Evolutionary conservation across 2,797 vertebrate species (phyloP).

Genomic region (Gymnocypris eckloni): DNA sequence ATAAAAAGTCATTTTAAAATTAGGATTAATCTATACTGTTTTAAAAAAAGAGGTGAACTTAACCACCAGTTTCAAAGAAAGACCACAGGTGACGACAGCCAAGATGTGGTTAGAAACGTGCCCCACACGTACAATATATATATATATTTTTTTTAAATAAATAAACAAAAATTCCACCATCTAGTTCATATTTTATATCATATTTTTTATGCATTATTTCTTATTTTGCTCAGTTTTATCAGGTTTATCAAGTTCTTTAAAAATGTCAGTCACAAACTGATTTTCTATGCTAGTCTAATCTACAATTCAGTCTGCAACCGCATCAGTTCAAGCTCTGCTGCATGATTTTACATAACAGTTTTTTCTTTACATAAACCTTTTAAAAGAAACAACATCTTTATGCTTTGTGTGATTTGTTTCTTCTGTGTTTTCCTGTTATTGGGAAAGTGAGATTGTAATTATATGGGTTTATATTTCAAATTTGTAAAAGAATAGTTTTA

Average conservation of each 20-base stretch:
- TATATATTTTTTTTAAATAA: too few species aligned
- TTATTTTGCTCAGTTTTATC: not conserved
- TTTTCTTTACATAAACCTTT: not conserved
- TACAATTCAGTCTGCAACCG: not conserved
- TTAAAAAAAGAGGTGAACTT: not conserved
- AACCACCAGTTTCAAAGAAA: not conserved
- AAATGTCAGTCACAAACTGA: not conserved
- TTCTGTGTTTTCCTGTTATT: not conserved
- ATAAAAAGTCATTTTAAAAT: too few species aligned
- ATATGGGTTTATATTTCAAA: not conserved
- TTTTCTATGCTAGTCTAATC: not conserved
- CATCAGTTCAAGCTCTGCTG: not conserved
- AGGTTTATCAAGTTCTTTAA: not conserved
- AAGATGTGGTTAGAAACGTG: not conserved
- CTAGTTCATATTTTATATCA: not conserved
- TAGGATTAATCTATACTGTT: too few species aligned
- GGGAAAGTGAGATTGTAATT: not conserved
- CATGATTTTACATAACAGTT: not conserved
- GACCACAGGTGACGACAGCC: not conserved
- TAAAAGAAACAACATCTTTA: not conserved
- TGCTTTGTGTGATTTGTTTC: not conserved
- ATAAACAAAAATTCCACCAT: too few species aligned
- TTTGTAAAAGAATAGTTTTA: not conserved
- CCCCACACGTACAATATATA: not conserved
- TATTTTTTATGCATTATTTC: not conserved